These are phyloP conservation scores for Reinhardtius hippoglossoides DNA, from an alignment of 2,113 vertebrate genomes.

Conservation along the genomic window DNA sequence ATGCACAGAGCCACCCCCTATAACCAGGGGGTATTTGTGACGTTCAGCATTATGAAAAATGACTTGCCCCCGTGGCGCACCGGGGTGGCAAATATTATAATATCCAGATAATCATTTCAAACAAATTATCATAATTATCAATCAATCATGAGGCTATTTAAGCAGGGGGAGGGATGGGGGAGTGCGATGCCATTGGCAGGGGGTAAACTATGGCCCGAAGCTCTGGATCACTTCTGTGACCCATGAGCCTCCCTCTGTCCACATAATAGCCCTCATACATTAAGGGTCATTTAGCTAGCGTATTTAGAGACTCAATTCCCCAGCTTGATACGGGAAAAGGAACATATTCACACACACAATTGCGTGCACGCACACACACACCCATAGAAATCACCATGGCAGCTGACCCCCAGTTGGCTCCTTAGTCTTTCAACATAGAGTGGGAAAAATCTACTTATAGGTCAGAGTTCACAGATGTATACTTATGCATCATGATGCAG, in stretches of 20 bases:
- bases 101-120: conserved; percentile 94
- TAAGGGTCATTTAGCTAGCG: conserved; percentile 81
- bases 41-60: conserved; percentile 80
- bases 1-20: conserved; percentile 37
- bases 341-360: conserved; percentile 34
- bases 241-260: conserved; percentile 85
- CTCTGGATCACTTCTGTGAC: conserved; percentile 86
- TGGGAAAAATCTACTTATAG: conserved; percentile 64
- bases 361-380: conserved; percentile 37
- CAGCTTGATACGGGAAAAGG: conserved; percentile 60
- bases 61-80: conserved; percentile 72
- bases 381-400: conserved; percentile 28
- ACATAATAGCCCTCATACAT: conserved; percentile 90
- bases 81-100: conserved; percentile 84
- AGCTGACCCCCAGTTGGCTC: conserved; percentile 64
- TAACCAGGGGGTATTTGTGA: conserved; percentile 85
- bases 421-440: conserved; percentile 56
- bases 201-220: conserved; percentile 77
- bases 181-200: conserved; percentile 68
- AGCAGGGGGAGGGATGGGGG: conserved; percentile 70
- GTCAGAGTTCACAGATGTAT: conserved; percentile 54
- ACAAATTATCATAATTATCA: conserved; percentile 97
- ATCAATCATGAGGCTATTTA: conserved; percentile 89
- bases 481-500: conserved; percentile 1
- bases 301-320: conserved; percentile 79